These are phyloP conservation scores for Apus apus DNA, from an alignment of 2,113 vertebrate species.

Conservation along the genomic window DNA sequence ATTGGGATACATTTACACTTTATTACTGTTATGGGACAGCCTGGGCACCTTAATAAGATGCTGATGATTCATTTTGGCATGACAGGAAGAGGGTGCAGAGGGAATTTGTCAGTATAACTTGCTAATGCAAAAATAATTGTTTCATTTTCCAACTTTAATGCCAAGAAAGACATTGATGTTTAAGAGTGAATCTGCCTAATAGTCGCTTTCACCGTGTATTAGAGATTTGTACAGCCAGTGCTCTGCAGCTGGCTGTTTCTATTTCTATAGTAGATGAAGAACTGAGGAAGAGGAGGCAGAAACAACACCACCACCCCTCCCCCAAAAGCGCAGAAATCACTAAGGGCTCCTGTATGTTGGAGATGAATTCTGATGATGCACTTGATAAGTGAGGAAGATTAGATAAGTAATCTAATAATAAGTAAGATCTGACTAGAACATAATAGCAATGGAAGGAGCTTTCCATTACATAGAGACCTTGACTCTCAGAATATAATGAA, in stretches of 20 bases:
- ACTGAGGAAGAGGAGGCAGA: neutral
- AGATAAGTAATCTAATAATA: conserved; percentile 21
- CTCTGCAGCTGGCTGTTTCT: neutral
- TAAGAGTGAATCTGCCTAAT: conserved; percentile 10
- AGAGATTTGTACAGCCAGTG: neutral
- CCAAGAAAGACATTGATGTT: conserved; percentile 41
- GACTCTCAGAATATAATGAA: neutral
- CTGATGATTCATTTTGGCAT: conserved; percentile 68
- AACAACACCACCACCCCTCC: neutral
- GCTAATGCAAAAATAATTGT: conserved; percentile 71
- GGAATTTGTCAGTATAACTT: conserved; percentile 61
- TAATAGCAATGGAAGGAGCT: neutral
- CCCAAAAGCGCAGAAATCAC: neutral
- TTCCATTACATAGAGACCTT: conserved; percentile 2
- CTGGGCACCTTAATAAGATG: conserved; percentile 61
- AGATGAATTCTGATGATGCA: conserved; percentile 31
- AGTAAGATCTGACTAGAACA: conserved; percentile 16
- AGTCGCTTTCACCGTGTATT: neutral
- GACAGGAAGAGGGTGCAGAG: conserved; percentile 41
- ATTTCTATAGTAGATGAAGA: neutral
- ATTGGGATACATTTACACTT: conserved; percentile 63
- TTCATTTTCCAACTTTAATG: conserved; percentile 63
- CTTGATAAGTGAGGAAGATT: conserved; percentile 15
- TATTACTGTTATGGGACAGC: conserved; percentile 62
- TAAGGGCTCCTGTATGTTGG: neutral